Evolutionary conservation across 2,888 invertebrate species (phyloP), one percentile per base, ranked within the genome.

Genomic region (Orthosia cruda): DNA sequence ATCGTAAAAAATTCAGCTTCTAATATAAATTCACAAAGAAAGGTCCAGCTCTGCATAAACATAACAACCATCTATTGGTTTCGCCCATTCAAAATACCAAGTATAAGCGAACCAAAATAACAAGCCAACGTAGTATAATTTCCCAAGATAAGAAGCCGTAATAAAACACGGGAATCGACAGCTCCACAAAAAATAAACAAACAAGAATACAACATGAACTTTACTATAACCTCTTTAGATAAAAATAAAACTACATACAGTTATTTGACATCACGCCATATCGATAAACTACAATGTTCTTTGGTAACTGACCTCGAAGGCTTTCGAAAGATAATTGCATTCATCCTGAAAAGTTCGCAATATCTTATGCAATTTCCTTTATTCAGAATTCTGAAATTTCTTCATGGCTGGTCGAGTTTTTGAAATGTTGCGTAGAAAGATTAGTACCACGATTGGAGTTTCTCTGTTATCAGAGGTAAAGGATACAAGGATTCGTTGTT

Each of bases 201-300:
- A 71, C 40, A 58, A 40, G 50, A 71, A 18, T 59, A n/a, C 67
- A 71, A 64, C 32, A 16, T 74, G 75, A 87, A 73, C 85, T 77
- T 32, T 77, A 72, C 85, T 77, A 32, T 77, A 75, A 71, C 81
- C 77, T 81, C 69, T 63, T 80, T 64, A 47, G 73, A 84, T 80
- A 72, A 84, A 71, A 84, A 63, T 50, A 59, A 68, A 80, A 72
- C 55, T 86, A 66, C 49, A 57, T 23, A 32, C 49, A 71, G 58
- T 62, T 70, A 77, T 80, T 84, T 87, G 77, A 81, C 57, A 77
- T 71, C 71, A 65, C 62, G 16, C 50, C 20, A 57, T 67, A 26
- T n/a, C 54, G 18, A 54, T 72, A 64, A 52, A 74, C 59, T 58
- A 66, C 59, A 58, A 40, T 47, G n/a, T 52, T 68, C 55, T 16